Conservation (phyloP, 2,113 vertebrate species). For the Dicerorhinus sumatrensis region DNA sequence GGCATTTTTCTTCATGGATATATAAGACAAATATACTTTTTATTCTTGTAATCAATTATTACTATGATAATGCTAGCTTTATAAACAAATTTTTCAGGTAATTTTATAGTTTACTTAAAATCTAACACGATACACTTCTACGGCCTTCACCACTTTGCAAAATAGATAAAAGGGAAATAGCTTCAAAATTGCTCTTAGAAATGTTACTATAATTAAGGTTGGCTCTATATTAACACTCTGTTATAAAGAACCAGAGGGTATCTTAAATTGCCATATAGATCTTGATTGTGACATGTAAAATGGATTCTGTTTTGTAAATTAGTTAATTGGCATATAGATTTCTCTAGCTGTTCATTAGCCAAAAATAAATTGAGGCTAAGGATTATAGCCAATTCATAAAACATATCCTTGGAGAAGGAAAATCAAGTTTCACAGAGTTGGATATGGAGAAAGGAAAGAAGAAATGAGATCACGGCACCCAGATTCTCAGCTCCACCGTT, state of each 20-base stretch:
- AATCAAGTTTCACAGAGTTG: neutral
- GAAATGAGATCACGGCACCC: neutral
- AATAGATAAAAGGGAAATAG: conserved; percentile 27
- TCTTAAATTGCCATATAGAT: neutral
- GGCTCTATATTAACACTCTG: neutral
- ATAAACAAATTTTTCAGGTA: neutral
- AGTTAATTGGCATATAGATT: conserved; percentile 35
- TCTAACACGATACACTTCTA: neutral
- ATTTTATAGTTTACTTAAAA: conserved; percentile 19
- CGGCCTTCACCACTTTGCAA: neutral
- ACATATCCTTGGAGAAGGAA: fast-evolving
- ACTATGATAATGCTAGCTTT: neutral
- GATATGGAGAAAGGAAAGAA: neutral
- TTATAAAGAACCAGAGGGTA: neutral
- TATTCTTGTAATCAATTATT: neutral
- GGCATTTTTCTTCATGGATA: neutral
- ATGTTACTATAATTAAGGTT: neutral
- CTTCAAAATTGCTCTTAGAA: neutral
- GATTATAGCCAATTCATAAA: neutral
- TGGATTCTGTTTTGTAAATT: conserved; percentile 8
- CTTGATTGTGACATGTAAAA: conserved; percentile 39
- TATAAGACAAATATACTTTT: neutral
- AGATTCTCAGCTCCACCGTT: neutral
- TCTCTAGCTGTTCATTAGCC: neutral
- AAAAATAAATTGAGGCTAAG: neutral